Conservation (phyloP, 1,140 invertebrate species). For the Diprion similis region DNA sequence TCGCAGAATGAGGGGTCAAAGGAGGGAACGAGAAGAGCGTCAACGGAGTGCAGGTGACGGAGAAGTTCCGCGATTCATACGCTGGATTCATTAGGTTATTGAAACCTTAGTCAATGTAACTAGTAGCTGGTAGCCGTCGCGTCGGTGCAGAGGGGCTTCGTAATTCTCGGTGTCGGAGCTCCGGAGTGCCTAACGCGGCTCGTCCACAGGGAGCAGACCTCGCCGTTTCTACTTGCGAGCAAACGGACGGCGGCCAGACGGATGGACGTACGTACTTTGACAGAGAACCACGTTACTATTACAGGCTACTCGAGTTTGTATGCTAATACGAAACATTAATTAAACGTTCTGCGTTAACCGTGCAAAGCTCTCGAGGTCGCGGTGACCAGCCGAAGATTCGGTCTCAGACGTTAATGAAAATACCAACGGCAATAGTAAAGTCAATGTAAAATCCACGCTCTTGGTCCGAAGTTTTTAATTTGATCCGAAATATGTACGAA, state of each 20-base stretch:
- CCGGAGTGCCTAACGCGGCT: no score
- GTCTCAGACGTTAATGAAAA: no score
- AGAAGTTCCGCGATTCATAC: slow-evolving; percentile 14
- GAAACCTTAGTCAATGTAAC: slow-evolving; percentile 56
- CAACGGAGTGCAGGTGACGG: background rate
- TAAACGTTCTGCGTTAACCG: slow-evolving; percentile 35
- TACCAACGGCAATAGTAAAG: no score
- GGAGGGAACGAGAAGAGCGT: background rate
- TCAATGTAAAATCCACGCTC: no score
- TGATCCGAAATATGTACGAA: no score
- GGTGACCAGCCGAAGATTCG: background rate
- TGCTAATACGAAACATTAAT: slow-evolving; percentile 48
- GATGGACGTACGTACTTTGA: background rate
- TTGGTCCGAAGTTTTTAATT: no score
- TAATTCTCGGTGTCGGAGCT: slow-evolving; percentile 40
- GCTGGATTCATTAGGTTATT: slow-evolving; percentile 54
- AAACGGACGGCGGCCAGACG: background rate
- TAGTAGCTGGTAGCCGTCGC: slow-evolving; percentile 35
- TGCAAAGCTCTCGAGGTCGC: background rate
- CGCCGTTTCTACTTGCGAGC: slow-evolving; percentile 14
- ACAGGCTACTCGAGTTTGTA: slow-evolving; percentile 40
- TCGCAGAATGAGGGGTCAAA: background rate
- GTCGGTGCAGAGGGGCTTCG: slow-evolving; percentile 43
- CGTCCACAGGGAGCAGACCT: background rate
- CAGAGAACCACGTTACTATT: slow-evolving; percentile 32